phyloP scores from a whole-genome alignment of 2,888 invertebrate genomes.

The Opisthograptis luteolata region DNA sequence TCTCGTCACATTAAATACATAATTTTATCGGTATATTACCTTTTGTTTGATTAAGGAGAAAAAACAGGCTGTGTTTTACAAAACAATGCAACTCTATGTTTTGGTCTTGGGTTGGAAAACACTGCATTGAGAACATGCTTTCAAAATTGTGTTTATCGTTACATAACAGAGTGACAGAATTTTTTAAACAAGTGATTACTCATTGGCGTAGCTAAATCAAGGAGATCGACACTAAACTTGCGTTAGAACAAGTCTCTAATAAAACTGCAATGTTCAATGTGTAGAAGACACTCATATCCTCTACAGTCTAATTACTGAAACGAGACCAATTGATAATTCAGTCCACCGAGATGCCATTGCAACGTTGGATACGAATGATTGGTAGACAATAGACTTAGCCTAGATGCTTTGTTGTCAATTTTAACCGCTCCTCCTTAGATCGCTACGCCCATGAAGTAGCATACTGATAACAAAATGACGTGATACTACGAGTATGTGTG shows the following conservation, averaged over 20 bases:
- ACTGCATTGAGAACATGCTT: constrained; percentile 4
- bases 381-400: neutral
- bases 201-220: constrained; percentile 12
- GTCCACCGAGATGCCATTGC: too few relatives aligned
- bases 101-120: constrained; percentile 4
- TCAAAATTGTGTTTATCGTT: neutral
- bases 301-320: too few relatives aligned
- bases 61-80: constrained; percentile 2
- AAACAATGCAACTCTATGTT: constrained; percentile 3
- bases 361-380: too few relatives aligned
- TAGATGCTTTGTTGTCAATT: neutral
- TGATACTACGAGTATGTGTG: neutral
- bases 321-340: too few relatives aligned
- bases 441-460: constrained; percentile 2
- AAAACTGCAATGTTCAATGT: neutral
- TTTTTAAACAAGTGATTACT: neutral
- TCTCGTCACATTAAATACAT: neutral
- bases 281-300: too few relatives aligned
- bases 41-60: neutral
- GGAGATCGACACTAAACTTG: neutral
- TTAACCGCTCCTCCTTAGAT: neutral
- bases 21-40: too few relatives aligned
- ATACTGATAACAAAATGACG: constrained; percentile 6
- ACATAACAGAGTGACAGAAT: constrained; percentile 2
- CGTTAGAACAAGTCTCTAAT: neutral